Percentiles rank a stretch among this genome's conserved stretches.
phyloP scores from a whole-genome alignment of 2,888 invertebrate species.

The Altica lythri region DNA sequence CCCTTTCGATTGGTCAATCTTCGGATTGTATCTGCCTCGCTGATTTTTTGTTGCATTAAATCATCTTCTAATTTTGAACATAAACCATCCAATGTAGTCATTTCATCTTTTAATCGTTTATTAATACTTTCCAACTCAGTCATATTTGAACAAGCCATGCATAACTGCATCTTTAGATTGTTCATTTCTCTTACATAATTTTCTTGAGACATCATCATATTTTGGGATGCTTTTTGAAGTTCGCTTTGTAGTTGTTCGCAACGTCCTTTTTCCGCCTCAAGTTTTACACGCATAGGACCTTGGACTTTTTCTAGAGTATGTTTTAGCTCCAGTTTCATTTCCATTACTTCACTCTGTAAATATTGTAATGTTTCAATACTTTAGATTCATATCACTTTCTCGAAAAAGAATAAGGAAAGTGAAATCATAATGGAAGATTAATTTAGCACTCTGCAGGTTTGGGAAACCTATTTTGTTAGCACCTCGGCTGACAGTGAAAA shows the following conservation, averaged over 20 bases:
- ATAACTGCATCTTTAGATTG: conserved; percentile 48
- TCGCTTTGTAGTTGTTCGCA: conserved; percentile 48
- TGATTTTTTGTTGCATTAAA: conserved; percentile 53
- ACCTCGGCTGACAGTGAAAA: too few relatives aligned
- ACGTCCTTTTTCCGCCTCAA: conserved; percentile 44
- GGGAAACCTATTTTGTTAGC: too few relatives aligned
- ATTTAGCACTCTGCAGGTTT: too few relatives aligned
- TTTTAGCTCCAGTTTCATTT: conserved; percentile 50
- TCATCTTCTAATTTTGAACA: conserved; percentile 52
- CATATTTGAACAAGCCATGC: conserved; percentile 46
- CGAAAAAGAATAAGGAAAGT: too few relatives aligned
- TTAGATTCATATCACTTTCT: too few relatives aligned
- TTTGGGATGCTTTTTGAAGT: conserved; percentile 41
- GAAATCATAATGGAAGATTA: too few relatives aligned
- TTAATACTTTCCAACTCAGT: conserved; percentile 48
- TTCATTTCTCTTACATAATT: conserved; percentile 45
- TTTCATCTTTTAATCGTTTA: conserved; percentile 46
- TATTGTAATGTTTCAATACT: too few relatives aligned
- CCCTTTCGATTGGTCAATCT: conserved; percentile 36
- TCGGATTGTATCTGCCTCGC: conserved; percentile 52
- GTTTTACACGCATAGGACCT: conserved; percentile 49
- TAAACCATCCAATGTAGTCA: conserved; percentile 44
- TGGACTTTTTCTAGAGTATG: conserved; percentile 52
- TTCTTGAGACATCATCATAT: conserved; percentile 40
- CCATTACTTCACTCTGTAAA: conserved; percentile 47